These are phyloP conservation scores for Acanthiza pusilla DNA, from an alignment of 2,797 vertebrate genomes.

Conservation along the genomic window DNA sequence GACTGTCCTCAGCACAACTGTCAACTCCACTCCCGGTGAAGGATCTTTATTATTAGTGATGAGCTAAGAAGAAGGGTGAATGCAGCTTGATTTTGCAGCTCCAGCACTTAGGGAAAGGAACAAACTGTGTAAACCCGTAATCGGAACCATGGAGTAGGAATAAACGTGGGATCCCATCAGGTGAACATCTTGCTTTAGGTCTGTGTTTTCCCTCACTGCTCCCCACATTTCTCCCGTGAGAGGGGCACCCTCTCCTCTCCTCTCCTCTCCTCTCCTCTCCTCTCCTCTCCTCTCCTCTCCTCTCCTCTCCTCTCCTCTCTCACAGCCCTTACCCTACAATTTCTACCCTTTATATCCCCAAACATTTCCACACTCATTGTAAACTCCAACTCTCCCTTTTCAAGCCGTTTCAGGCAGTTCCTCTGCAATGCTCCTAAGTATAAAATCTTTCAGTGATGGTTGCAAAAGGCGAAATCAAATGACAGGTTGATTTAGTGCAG, in stretches of 20 bases:
- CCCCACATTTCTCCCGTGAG: not conserved
- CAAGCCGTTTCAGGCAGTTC: constrained; percentile 4
- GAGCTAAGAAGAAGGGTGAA: constrained; percentile 47
- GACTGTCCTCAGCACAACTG: constrained; percentile 60
- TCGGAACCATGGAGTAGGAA: not conserved
- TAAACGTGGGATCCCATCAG: not conserved
- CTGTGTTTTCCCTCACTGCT: not conserved
- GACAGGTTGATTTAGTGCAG: constrained; percentile 65
- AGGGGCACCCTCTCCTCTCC: not conserved
- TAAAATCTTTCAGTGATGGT: constrained; percentile 36
- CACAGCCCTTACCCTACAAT: not conserved
- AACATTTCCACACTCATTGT: not conserved
- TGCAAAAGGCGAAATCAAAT: constrained; percentile 49
- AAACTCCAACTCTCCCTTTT: not conserved
- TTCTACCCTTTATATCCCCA: not conserved
- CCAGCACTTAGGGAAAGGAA: not conserved
- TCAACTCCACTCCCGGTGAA: constrained; percentile 28
- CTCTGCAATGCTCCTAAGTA: constrained; percentile 38
- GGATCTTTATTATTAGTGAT: constrained; percentile 62
- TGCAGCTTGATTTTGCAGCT: constrained; percentile 59
- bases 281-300: not conserved
- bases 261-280: not conserved
- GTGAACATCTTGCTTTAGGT: not conserved
- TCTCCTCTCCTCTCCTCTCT: not conserved
- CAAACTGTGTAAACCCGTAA: not conserved